These are phyloP conservation scores for Nesogale talazaci DNA, from an alignment of 2,113 vertebrate species.

Conservation along the genomic window DNA sequence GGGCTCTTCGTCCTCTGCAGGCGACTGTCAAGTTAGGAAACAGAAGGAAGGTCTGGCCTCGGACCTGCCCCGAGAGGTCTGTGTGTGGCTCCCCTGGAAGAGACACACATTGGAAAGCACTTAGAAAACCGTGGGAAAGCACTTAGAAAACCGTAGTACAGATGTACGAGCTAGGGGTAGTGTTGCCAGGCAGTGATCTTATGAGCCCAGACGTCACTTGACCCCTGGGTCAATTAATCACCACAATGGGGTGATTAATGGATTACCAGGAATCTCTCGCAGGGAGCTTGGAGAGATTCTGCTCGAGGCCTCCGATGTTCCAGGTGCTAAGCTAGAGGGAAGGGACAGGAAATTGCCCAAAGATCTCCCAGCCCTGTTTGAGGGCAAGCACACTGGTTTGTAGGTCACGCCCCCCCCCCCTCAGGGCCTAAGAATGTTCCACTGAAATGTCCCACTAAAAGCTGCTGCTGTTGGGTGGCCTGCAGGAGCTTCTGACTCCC, in stretches of 20 bases:
- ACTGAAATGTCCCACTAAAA: no score
- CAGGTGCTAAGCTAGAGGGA: background rate
- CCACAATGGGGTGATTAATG: background rate
- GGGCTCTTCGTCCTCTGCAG: background rate
- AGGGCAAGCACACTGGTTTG: background rate
- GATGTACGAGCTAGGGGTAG: background rate
- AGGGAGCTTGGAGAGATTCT: background rate
- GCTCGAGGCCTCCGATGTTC: background rate
- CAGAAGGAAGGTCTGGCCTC: no score
- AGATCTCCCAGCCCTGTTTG: background rate
- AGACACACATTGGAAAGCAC: background rate
- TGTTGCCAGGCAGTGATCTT: background rate
- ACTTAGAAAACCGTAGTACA: no score
- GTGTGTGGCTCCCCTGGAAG: background rate
- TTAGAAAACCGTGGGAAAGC: background rate
- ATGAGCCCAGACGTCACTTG: background rate
- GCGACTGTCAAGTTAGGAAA: no score
- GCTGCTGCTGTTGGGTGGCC: background rate
- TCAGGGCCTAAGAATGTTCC: background rate
- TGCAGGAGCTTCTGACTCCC: background rate
- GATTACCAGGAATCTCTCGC: background rate
- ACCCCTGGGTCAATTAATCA: accelerated
- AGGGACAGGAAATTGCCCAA: background rate
- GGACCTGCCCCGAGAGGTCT: no score
- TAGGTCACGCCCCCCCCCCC: no score